phyloP scores from a whole-genome alignment of 64 coral and sea anemone species.

The Acropora tenuis region DNA sequence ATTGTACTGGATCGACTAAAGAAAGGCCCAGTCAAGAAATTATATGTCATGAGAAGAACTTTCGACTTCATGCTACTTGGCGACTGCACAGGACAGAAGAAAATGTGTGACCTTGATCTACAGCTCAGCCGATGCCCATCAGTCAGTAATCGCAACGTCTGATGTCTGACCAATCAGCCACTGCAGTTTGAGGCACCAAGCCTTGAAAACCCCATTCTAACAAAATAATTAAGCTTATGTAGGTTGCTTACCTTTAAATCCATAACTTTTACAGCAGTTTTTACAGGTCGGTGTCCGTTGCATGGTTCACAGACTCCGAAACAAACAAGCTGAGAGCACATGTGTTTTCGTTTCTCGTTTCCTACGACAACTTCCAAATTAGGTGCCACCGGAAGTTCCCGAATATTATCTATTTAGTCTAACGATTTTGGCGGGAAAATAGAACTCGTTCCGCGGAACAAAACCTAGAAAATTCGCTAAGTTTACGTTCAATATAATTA shows the following conservation, averaged over 20 bases:
- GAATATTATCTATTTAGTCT: neutral
- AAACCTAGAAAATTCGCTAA: neutral
- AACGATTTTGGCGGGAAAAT: constrained; percentile 63
- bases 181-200: no score
- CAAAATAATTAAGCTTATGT: neutral
- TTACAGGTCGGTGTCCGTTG: constrained; percentile 87
- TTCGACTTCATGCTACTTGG: no score
- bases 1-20: no score
- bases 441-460: neutral
- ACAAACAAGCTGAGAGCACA: neutral
- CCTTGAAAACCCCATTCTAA: neutral
- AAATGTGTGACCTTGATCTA: no score
- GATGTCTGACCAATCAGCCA: no score
- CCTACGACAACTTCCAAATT: constrained; percentile 38
- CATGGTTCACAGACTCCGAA: constrained; percentile 26
- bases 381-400: neutral
- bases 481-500: neutral
- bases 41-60: no score
- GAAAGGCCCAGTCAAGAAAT: no score
- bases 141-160: no score
- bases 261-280: constrained; percentile 81
- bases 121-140: no score
- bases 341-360: neutral
- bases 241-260: constrained; percentile 71
- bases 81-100: no score